These are phyloP conservation scores for Miniopterus natalensis DNA, from an alignment of 2,113 vertebrate genomes.

Conservation along the genomic window DNA sequence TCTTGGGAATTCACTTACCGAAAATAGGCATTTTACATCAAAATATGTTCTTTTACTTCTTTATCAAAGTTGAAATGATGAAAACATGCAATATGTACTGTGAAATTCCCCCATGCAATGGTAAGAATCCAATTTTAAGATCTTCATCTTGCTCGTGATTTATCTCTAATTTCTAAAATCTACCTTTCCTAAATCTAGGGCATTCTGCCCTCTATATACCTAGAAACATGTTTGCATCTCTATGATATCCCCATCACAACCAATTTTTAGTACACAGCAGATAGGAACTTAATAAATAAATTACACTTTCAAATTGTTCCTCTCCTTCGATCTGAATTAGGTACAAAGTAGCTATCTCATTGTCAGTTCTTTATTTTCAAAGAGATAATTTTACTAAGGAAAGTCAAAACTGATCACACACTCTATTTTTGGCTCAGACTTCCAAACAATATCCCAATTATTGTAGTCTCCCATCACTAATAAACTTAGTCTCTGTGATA, in stretches of 20 bases:
- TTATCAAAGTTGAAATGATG: not conserved
- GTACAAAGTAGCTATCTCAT: not conserved
- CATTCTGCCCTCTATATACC: not conserved
- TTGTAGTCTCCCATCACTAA: not conserved
- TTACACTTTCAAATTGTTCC: not conserved
- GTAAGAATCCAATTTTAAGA: conserved; percentile 1
- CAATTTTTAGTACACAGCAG: not conserved
- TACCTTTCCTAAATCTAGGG: not conserved
- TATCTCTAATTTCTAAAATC: not conserved
- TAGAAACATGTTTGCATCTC: not conserved
- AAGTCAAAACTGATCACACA: not conserved
- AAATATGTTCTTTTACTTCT: not conserved
- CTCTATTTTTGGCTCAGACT: not conserved
- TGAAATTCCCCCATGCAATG: not conserved
- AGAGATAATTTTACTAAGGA: not conserved
- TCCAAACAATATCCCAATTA: not conserved
- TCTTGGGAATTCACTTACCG: not conserved
- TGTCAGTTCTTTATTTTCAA: not conserved
- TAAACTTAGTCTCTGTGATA: not conserved
- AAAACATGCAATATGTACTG: not conserved
- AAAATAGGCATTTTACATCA: not conserved
- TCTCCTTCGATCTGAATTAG: not conserved
- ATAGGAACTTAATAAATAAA: not conserved
- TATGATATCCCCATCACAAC: not conserved
- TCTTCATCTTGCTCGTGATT: not conserved